Percentiles rank a stretch among this genome's conserved stretches.
phyloP scores from a whole-genome alignment of 2,888 invertebrate species.

The Eristalis pertinax region DNA sequence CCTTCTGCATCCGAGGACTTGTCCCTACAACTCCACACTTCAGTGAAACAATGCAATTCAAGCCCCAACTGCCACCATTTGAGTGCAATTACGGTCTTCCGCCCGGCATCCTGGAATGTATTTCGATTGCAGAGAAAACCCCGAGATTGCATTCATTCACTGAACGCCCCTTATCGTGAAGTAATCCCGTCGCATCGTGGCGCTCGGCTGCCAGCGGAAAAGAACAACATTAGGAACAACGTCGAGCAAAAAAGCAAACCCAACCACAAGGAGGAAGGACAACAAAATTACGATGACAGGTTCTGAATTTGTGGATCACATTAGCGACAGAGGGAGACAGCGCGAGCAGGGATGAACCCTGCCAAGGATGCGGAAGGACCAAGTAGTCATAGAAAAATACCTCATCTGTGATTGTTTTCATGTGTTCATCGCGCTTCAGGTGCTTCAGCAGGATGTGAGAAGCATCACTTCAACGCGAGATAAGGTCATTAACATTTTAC shows the following conservation, averaged over 20 bases:
- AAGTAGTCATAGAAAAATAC: conserved; percentile 22
- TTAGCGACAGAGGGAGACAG: neutral
- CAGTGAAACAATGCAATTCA: conserved; percentile 51
- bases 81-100: conserved; percentile 47
- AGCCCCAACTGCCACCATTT: conserved; percentile 12
- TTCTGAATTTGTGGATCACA: conserved; percentile 59
- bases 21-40: conserved; percentile 42
- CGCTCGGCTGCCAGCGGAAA: conserved; percentile 6
- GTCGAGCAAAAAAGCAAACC: conserved; percentile 17
- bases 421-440: conserved; percentile 16
- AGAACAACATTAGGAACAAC: conserved; percentile 39
- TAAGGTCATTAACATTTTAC: conserved; percentile 70
- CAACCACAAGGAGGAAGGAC: neutral
- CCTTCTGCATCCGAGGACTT: conserved; percentile 39
- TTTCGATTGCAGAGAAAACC: conserved; percentile 24
- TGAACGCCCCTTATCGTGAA: conserved; percentile 27
- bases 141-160: conserved; percentile 37
- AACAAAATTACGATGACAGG: conserved; percentile 60
- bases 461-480: conserved; percentile 30
- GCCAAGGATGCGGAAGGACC: conserved; percentile 5
- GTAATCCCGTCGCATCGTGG: conserved; percentile 36
- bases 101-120: conserved; percentile 36
- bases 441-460: neutral
- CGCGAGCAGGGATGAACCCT: neutral
- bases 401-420: conserved; percentile 61